Base-by-base conservation (phyloP, 2,113 vertebrate genomes). In the Copsychus sechellarum region DNA sequence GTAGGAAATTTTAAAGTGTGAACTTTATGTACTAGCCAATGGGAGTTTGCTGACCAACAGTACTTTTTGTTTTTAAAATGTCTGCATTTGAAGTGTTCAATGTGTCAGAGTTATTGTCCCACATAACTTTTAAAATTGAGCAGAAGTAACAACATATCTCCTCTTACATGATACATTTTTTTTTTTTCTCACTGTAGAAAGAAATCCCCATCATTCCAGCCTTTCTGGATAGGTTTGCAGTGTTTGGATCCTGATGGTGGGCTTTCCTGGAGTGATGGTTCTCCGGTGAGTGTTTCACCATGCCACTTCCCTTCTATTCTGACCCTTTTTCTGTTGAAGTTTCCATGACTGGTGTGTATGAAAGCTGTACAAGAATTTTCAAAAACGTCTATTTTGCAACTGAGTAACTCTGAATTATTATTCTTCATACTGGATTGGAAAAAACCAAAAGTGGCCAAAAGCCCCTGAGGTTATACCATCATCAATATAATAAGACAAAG, bases 211-310 rank as follows among this genome's bases (percentile, higher is more conserved):
- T 93, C 97, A 53, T 84, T 95, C 58, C 95, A 95, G 29, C 58
- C 94, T 28, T 98, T 98, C 43, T 99, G 99, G 99, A 98, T 99
- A 58, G 99, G 99, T 60, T 91, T 99, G 92, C 97, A 90, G 14
- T 92, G 94, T 5, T 95, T 98, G 31, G 98, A 98, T 77, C 94
- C 98, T 89, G 98, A 97, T 7, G 90, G 94, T 81, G 98, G 98
- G 17, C 99, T 98, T 83, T 92, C 81, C n/a, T 99, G 99, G 99
- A 97, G 95, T 31, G 98, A 99, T 38, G 98, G 97, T 20, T 98
- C 98, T 5, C 92, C 98, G 6, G 99, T 99, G 96, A 96, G 98
- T 98, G 54, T 60, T 73, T 34, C 11, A 82, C 6, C 21, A n/a
- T 7, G 2, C 11, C 33, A n/a, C 12, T 53, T 81, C 67, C 40